These are phyloP conservation scores for Leucoma salicis DNA, from an alignment of 2,888 invertebrate species.

Conservation along the genomic window DNA sequence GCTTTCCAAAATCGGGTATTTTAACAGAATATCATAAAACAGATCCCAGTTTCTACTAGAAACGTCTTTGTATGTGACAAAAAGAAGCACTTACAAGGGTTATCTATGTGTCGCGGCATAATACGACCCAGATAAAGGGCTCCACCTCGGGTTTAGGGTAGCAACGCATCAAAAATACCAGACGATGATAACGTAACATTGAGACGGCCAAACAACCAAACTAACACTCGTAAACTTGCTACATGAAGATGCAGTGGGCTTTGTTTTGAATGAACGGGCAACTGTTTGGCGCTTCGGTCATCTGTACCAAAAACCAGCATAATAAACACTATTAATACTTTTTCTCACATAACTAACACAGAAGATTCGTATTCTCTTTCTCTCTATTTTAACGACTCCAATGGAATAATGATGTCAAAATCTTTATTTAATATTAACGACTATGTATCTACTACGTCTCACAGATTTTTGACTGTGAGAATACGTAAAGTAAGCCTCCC, in stretches of 20 bases:
- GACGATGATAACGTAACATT: conserved; percentile 66
- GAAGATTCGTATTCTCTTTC: too few relatives aligned
- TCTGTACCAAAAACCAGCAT: background rate
- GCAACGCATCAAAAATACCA: conserved; percentile 42
- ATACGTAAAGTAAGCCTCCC: too few relatives aligned
- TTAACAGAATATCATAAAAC: conserved; percentile 25
- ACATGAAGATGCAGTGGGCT: conserved; percentile 51
- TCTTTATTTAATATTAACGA: too few relatives aligned
- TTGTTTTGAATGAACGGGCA: conserved; percentile 38
- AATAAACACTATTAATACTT: too few relatives aligned
- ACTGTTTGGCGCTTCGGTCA: conserved; percentile 12
- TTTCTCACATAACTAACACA: too few relatives aligned
- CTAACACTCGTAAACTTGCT: conserved; percentile 69
- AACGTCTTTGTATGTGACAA: conserved; percentile 27
- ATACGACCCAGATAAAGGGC: conserved; percentile 44
- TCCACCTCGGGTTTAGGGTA: conserved; percentile 36
- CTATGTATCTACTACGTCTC: too few relatives aligned
- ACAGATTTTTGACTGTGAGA: too few relatives aligned
- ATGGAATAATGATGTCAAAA: too few relatives aligned
- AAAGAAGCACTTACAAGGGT: conserved; percentile 35
- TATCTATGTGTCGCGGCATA: conserved; percentile 39
- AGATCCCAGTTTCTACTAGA: conserved; percentile 17
- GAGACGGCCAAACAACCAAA: conserved; percentile 56
- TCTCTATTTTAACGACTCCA: too few relatives aligned
- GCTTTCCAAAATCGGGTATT: conserved; percentile 19